Conservation (phyloP, 1,140 invertebrate genomes). For the Aphelinus certus region DNA sequence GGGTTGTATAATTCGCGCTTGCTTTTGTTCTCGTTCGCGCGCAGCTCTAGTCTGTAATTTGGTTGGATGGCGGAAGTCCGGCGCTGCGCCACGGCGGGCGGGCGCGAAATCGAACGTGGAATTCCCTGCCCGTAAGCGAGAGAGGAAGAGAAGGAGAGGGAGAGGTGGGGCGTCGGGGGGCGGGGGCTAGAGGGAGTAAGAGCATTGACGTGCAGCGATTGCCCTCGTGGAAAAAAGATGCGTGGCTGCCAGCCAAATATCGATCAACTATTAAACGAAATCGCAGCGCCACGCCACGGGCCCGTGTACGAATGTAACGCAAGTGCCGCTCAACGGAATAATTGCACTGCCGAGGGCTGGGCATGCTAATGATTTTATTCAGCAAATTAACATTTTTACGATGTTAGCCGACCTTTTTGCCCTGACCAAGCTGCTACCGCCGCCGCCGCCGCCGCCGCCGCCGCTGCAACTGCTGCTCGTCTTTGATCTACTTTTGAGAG, state of each 20-base stretch:
- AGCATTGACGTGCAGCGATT: no score
- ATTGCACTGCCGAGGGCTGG: conserved; percentile 3
- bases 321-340: neutral
- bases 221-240: neutral
- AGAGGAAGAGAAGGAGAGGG: no score
- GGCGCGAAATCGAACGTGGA: conserved; percentile 11
- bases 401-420: neutral
- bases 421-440: neutral
- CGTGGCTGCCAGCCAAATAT: conserved; percentile 23
- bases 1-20: no score
- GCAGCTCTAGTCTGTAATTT: conserved; percentile 4
- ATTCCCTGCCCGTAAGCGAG: neutral
- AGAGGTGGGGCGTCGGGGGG: no score
- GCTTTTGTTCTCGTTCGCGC: no score
- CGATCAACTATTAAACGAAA: conserved; percentile 30
- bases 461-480: neutral
- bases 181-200: no score
- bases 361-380: conserved; percentile 36
- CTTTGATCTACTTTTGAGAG: neutral
- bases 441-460: neutral
- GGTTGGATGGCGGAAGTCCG: conserved; percentile 5
- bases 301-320: neutral
- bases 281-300: neutral
- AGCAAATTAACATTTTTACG: conserved; percentile 37
- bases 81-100: no score